These are phyloP conservation scores for Loxodonta africana DNA, from an alignment of 2,113 vertebrate species.

Conservation along the genomic window DNA sequence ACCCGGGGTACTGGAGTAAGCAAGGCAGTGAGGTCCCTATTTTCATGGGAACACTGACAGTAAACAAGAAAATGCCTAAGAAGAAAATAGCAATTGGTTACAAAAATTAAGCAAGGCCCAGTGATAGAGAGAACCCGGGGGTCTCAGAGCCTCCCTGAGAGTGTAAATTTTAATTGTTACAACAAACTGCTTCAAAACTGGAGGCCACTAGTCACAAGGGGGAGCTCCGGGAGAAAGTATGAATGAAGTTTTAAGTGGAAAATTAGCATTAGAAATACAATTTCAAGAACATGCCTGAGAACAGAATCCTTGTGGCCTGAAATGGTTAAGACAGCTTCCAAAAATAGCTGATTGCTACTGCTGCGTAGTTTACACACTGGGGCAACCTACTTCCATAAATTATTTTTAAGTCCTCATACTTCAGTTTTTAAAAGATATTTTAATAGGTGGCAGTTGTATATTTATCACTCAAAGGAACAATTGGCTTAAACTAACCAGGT, in stretches of 20 bases:
- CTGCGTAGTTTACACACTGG: background rate
- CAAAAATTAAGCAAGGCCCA: background rate
- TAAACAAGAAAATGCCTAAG: background rate
- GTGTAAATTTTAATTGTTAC: conserved; percentile 12
- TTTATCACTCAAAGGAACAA: conserved; percentile 64
- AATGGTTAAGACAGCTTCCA: background rate
- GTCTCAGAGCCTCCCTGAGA: background rate
- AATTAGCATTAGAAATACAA: background rate
- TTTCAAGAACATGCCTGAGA: background rate
- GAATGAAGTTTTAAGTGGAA: background rate
- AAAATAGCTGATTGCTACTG: background rate
- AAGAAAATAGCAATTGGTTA: background rate
- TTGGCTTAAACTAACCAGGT: conserved; percentile 61
- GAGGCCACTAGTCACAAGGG: conserved; percentile 46
- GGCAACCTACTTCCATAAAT: background rate
- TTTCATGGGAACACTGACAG: background rate
- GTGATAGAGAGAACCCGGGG: background rate
- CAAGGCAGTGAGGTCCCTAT: background rate
- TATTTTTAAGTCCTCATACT: background rate
- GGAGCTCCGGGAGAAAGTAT: conserved; percentile 55
- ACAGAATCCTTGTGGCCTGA: background rate
- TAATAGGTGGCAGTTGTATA: background rate
- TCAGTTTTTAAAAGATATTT: conserved; percentile 53
- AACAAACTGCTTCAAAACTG: background rate
- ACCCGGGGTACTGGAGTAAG: background rate